Conservation (phyloP, 2,797 vertebrate genomes). For the Lutjanus argentimaculatus region DNA sequence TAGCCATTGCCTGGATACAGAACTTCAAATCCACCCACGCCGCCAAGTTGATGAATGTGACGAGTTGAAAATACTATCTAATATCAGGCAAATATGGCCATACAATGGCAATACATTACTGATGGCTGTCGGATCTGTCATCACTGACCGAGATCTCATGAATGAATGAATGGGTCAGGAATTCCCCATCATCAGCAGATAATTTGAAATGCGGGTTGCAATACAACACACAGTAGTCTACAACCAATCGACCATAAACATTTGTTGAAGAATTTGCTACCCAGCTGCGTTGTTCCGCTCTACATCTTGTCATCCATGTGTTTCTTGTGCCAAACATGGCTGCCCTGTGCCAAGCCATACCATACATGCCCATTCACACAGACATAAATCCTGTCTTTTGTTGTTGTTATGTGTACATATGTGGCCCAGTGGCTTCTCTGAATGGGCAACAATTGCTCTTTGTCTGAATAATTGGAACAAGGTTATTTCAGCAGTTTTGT, state of each 20-base stretch:
- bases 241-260: conserved; percentile 56
- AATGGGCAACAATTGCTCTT: conserved; percentile 74
- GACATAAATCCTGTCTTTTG: conserved; percentile 59
- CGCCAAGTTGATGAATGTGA: no score
- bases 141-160: conserved; percentile 18
- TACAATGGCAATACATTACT: not conserved
- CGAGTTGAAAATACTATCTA: no score
- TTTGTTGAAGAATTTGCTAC: conserved; percentile 26
- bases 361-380: conserved; percentile 56
- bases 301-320: conserved; percentile 6
- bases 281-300: conserved; percentile 29
- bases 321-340: conserved; percentile 32
- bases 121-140: conserved; percentile 16
- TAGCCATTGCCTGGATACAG: not conserved
- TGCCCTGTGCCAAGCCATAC: conserved; percentile 39
- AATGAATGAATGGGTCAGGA: conserved; percentile 33
- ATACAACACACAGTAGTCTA: conserved; percentile 45
- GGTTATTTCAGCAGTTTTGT: conserved; percentile 72
- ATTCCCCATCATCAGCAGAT: conserved; percentile 45
- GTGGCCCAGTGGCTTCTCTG: conserved; percentile 62
- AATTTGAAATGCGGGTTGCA: conserved; percentile 42
- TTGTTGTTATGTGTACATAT: conserved; percentile 69
- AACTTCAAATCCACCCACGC: not conserved
- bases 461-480: conserved; percentile 83
- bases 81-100: no score